Base-by-base conservation (phyloP, 2,113 vertebrate genomes). In the Seriola rivoliana region DNA sequence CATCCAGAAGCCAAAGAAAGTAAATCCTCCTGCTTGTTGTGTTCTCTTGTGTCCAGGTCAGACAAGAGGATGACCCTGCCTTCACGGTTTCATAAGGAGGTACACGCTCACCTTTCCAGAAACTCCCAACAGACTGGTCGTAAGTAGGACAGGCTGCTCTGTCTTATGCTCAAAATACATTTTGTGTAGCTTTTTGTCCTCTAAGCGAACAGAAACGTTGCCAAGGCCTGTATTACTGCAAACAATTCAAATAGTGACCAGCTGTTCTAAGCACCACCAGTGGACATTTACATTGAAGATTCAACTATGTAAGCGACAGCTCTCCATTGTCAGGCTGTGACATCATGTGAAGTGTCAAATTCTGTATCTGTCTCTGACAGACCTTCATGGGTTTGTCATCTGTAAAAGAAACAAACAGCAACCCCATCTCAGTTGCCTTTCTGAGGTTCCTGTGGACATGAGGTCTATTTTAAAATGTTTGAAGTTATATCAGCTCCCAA, bases 41-140 rank as follows among this genome's bases (percentile, higher is more conserved):
- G 34, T 50, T 78, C 16, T 82, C 29, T 25, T 67, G 38, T 88
- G 57, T 72, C n/a, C 66, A 95, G 95, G 87, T 80, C 89, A 71
- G 94, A 95, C 34, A 95, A 93, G 89, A 95, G 94, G 85, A 96
- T 95, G 94, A 90, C 87, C 48, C 88, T 95, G 7, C 92, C 95
- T 0, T 85, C 94, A 0, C 90, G 94, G 42, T 95, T 95, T 78
- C 95, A 96, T 75, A 96, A 95, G 85, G 95, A 96, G 89, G 89
- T 95, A 13, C 89, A 95, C 1, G 79, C 93, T 78, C 95, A 95
- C 87, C 94, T 96, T 44, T 95, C 94, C 68, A 92, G 91, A 75
- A 96, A 95, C 78, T 63, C 85, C 63, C 95, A 88, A 38, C 93
- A 88, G 68, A 83, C 57, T n/a, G 50, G 74, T 44, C 3, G 95